phyloP scores from a whole-genome alignment of 2,113 vertebrate species.

The Pontoporia blainvillei region DNA sequence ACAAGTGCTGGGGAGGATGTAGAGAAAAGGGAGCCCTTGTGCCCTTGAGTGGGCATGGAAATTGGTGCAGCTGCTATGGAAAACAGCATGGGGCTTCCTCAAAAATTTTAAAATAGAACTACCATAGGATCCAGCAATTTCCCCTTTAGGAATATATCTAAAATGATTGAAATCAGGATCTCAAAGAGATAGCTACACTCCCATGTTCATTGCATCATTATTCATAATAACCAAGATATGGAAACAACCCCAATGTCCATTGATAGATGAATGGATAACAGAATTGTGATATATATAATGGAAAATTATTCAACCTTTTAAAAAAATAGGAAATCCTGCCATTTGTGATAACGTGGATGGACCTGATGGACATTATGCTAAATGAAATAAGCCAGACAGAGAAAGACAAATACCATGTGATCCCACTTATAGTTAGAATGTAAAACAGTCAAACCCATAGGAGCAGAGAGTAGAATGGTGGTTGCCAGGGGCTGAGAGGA shows the following conservation, averaged over 20 bases:
- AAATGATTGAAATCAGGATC: background rate
- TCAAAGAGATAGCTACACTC: background rate
- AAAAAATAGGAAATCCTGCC: background rate
- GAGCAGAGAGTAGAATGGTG: background rate
- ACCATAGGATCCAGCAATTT: fast-evolving
- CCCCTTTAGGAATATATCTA: too few relatives aligned
- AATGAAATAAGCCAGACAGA: background rate
- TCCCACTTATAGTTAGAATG: background rate
- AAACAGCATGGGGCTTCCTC: background rate
- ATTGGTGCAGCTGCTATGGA: background rate
- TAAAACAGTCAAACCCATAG: background rate
- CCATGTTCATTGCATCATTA: fast-evolving
- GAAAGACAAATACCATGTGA: background rate
- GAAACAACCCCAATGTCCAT: too few relatives aligned
- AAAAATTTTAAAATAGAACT: background rate
- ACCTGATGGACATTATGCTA: background rate
- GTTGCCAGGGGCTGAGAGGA: background rate
- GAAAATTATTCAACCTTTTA: background rate
- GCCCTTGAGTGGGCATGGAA: background rate
- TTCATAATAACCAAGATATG: background rate
- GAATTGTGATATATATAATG: background rate
- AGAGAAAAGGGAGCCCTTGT: background rate
- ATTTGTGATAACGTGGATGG: background rate
- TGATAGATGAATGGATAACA: background rate
- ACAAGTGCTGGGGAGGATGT: background rate